Evolutionary conservation across 2,797 vertebrate genomes (phyloP), one percentile per base, ranked within the genome.

Genomic region (Phataginus tetradactyla): DNA sequence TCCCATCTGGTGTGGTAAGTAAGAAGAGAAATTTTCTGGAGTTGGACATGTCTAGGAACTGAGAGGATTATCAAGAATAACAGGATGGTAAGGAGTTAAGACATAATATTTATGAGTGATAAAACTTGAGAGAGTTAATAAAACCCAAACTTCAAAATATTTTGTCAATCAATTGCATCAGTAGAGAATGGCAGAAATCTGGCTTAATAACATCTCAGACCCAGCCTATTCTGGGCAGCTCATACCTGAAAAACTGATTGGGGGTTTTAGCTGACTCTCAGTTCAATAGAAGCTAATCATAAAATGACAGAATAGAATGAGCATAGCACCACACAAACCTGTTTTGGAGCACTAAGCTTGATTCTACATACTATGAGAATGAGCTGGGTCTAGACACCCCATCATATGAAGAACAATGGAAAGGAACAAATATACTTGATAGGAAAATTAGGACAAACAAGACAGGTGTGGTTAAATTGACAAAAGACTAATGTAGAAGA

Each of bases 241-340:
- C 29, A 88, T 45, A 74, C 29, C 83, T 45, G 86, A 61, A 94
- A 94, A 94, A 72, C 39, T 92, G 49, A 18, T 57, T 57, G 11
- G 5, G 23, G 45, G 13, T 72, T 90, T 90, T 39, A 78, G 57
- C 37, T 78, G 63, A 59, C 49, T 81, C 8, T 86, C 23, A 39
- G 21, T 94, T 87, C 42, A 87, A 49, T 5, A 63, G 71, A 86
- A 94, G 21, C 17, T 34, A 79, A 29, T 29, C 92, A 83, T 83
- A 86, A 86, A 93, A 59, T 93, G 79, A n/a, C 9, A 93, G 81
- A 87, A 83, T 13, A 95, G 34, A 95, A 68, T 84, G 51, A 69
- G 37, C 42, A 61, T 25, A 49, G 42, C 7, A 75, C 21, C 25
- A 80, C 63, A 93, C n/a, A 83, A 74, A 55, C 29, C 59, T 89